A percentile compares a stretch with the other conserved stretches of the same genome.
phyloP scores from a whole-genome alignment of 2,888 invertebrate genomes.

The Endotricha flammealis region DNA sequence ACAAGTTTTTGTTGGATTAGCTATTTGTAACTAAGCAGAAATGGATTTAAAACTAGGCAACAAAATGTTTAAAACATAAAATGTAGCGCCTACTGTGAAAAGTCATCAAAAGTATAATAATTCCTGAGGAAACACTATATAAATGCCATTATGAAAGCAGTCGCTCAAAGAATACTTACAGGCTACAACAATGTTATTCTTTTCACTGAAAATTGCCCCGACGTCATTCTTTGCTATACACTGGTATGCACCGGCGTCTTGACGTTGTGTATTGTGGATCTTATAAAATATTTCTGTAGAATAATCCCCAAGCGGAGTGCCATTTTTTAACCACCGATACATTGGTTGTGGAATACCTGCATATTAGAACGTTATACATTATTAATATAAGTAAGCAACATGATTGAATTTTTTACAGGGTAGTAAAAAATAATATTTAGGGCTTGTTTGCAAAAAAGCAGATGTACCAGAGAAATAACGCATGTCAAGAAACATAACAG shows the following conservation, averaged over 20 bases:
- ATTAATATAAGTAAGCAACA: conserved; percentile 4
- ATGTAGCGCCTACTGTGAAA: too few species aligned
- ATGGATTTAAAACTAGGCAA: too few species aligned
- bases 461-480: too few species aligned
- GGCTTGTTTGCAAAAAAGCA: too few species aligned
- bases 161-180: conserved; percentile 82
- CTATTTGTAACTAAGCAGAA: too few species aligned
- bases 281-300: conserved; percentile 90
- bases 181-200: conserved; percentile 92
- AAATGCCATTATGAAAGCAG: conserved; percentile 18
- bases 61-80: too few species aligned
- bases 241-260: conserved; percentile 94
- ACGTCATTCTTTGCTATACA: conserved; percentile 95
- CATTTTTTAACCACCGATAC: conserved; percentile 95
- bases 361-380: conserved; percentile 18
- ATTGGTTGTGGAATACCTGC: conserved; percentile 94
- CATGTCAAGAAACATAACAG: too few species aligned
- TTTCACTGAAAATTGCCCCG: conserved; percentile 95
- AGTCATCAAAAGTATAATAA: too few species aligned
- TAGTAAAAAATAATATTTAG: not conserved
- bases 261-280: conserved; percentile 87
- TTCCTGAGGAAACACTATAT: too few species aligned
- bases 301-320: conserved; percentile 86
- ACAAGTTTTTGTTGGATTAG: too few species aligned
- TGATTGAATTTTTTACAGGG: not conserved